These are phyloP conservation scores for Beris morrisii DNA, from an alignment of 2,888 invertebrate genomes.

Conservation along the genomic window DNA sequence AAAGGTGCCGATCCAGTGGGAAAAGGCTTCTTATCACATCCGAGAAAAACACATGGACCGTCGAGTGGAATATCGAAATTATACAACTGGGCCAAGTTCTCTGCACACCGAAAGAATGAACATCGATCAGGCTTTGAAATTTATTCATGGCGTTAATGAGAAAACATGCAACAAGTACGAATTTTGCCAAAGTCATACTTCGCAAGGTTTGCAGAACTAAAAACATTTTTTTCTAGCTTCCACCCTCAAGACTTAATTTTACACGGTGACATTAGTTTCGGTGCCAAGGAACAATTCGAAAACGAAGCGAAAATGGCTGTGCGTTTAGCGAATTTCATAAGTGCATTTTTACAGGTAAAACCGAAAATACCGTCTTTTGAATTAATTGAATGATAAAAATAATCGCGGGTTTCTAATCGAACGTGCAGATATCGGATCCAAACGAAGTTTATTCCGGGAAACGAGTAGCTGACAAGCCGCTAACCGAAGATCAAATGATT, in stretches of 20 bases:
- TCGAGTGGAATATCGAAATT: slow-evolving; percentile 74
- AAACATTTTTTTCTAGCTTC: slow-evolving; percentile 58
- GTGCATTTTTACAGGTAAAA: slow-evolving; percentile 84
- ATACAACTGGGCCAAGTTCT: slow-evolving; percentile 66
- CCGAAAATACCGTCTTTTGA: neutral
- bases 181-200: neutral
- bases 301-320: slow-evolving; percentile 97
- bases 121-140: slow-evolving; percentile 75
- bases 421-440: slow-evolving; percentile 75
- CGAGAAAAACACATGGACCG: slow-evolving; percentile 74
- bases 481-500: slow-evolving; percentile 95
- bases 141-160: slow-evolving; percentile 69
- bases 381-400: neutral
- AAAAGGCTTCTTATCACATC: slow-evolving; percentile 69
- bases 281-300: slow-evolving; percentile 85
- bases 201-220: neutral
- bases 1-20: slow-evolving; percentile 81
- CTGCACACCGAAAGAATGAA: slow-evolving; percentile 70
- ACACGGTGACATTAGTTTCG: slow-evolving; percentile 85
- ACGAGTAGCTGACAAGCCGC: slow-evolving; percentile 81
- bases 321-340: slow-evolving; percentile 93
- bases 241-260: slow-evolving; percentile 73
- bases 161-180: slow-evolving; percentile 59
- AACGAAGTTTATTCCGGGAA: slow-evolving; percentile 88
- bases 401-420: neutral